phyloP scores from a whole-genome alignment of 2,888 invertebrate genomes.

The Crepidodera aurea region DNA sequence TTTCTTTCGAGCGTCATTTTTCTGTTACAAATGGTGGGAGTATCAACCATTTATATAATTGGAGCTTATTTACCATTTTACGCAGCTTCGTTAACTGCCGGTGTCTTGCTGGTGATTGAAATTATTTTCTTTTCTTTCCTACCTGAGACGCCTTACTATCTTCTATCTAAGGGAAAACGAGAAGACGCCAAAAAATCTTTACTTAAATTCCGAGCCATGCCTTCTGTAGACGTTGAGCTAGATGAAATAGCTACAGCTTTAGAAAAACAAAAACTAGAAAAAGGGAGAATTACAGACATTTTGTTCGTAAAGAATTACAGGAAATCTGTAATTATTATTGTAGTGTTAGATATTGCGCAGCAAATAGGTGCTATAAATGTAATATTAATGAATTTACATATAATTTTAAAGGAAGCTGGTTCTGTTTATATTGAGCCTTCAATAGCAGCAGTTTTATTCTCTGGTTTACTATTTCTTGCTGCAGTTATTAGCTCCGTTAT shows the following conservation, averaged over 20 bases:
- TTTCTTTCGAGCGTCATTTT: constrained; percentile 58
- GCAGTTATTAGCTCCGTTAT: constrained; percentile 53
- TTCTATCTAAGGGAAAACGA: constrained; percentile 53
- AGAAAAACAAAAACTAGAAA: constrained; percentile 55
- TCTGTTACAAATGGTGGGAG: constrained; percentile 58
- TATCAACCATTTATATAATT: constrained; percentile 56
- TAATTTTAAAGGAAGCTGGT: constrained; percentile 55
- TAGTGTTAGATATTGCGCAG: constrained; percentile 57
- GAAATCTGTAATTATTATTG: constrained; percentile 57
- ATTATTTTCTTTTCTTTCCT: constrained; percentile 51
- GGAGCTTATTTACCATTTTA: constrained; percentile 49
- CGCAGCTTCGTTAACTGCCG: constrained; percentile 47
- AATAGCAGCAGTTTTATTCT: constrained; percentile 56
- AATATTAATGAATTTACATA: constrained; percentile 59
- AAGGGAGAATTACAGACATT: constrained; percentile 55
- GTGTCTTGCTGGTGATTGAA: constrained; percentile 52
- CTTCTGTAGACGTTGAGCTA: constrained; percentile 55
- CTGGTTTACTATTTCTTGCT: constrained; percentile 55
- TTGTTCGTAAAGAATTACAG: constrained; percentile 55
- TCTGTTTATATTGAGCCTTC: constrained; percentile 52
- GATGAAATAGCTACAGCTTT: constrained; percentile 55
- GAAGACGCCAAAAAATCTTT: constrained; percentile 55
- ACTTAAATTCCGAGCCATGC: constrained; percentile 46
- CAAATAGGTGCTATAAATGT: constrained; percentile 60
- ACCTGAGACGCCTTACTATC: constrained; percentile 58